Evolutionary conservation across 2,113 vertebrate genomes (phyloP), one percentile per base, ranked within the genome.

Genomic region (Anguilla japonica): DNA sequence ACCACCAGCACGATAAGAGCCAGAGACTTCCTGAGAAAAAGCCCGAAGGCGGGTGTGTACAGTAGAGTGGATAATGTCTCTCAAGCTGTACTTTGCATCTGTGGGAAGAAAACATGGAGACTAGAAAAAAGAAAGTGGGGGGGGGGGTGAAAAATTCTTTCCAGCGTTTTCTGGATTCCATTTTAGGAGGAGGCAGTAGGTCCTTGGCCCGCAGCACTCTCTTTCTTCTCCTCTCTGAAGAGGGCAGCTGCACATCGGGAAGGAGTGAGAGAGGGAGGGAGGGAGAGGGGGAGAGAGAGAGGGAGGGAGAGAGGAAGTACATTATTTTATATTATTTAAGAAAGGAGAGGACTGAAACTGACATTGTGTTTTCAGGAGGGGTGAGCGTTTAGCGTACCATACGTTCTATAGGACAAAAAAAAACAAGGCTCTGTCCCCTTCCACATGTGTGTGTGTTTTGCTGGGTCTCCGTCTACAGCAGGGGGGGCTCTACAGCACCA

Each of bases 321-420:
- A 87, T 43, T 79, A 53, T 43, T 16, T 46, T 82, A 29, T 81
- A 82, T 67, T 82, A 86, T 86, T 82, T 56, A 86, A 53, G 50
- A 53, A 9, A 53, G 43, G 8, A 46, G 8, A 46, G 8, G 8
- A 46, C 43, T 46, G 43, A 46, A 8, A 46, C 8, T 46, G 43
- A 46, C 8, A 46, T 46, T 8, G 4, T 8, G 8, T 46, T 46
- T 46, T 46, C 43, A 46, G 8, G 43, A 34, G 0, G 34, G 34
- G 34, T 34, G 34, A 34, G 34, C 34, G 34, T 34, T 34, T 34
- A 34, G 34, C 34, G 34, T 34, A 34, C 34, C 34, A 34, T 34
- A 34, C 34, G 34, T 34, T 34, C 34, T 34, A 34, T 34, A 34
- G 34, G 34, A 34, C 34, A 34, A 34, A 34, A 34, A 34, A 34